Conservation (phyloP, 1,140 invertebrate genomes). For the Tachypleus tridentatus region DNA sequence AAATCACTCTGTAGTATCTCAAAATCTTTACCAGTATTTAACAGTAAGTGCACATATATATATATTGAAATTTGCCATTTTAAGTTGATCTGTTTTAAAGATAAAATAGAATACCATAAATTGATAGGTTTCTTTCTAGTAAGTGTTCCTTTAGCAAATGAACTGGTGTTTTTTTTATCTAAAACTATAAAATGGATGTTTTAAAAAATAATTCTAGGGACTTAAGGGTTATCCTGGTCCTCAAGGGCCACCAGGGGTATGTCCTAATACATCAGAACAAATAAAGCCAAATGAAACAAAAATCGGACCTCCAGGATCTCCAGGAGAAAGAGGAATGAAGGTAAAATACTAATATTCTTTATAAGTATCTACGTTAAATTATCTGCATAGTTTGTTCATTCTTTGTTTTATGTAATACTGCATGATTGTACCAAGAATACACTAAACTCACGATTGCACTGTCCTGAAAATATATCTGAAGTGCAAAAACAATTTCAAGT, state of each 20-base stretch:
- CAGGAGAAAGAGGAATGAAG: slow-evolving; percentile 30
- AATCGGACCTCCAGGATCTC: slow-evolving; percentile 28
- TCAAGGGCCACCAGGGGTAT: slow-evolving; percentile 12
- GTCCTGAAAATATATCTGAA: too few species aligned
- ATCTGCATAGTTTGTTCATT: not conserved
- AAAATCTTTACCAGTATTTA: too few species aligned
- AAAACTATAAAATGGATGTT: not conserved
- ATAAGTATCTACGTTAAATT: not conserved
- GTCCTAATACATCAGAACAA: not conserved
- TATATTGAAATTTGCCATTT: too few species aligned
- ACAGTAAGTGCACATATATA: too few species aligned
- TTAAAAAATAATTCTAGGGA: slow-evolving; percentile 10
- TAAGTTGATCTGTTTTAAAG: too few species aligned
- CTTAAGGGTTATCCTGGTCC: slow-evolving; percentile 13
- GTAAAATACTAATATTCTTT: slow-evolving; percentile 9
- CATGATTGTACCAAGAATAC: too few species aligned
- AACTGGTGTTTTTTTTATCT: not conserved
- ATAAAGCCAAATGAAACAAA: not conserved
- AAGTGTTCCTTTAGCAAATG: too few species aligned
- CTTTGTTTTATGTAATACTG: not conserved
- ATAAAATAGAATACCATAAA: too few species aligned
- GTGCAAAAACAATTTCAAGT: too few species aligned
- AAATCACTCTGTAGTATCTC: too few species aligned
- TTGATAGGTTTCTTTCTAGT: not conserved
- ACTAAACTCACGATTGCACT: too few species aligned